Evolutionary conservation across 2,113 vertebrate species (phyloP), one percentile per base, ranked within the genome.

Genomic region (Andinoacara biseriatus): DNA sequence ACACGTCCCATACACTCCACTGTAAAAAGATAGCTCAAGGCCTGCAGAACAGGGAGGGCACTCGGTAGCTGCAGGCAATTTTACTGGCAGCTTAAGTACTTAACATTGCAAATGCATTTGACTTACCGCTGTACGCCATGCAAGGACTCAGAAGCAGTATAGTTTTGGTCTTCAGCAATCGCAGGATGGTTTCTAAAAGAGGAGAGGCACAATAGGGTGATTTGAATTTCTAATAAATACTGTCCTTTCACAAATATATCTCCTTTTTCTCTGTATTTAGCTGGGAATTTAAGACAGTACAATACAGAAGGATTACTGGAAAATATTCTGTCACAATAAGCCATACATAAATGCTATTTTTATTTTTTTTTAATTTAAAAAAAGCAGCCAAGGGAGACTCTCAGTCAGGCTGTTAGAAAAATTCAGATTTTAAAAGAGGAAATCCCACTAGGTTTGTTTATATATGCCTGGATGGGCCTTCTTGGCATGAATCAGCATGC

Each of bases 1-100:
- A 58, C 98, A 99, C 0, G 98, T 99, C 56, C 98, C 98, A 29
- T 98, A 99, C 0, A 99, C 97, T 18, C 98, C 98, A 80, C 97
- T 98, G 93, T 98, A 99, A 95, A 99, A 99, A 0, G 97, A 97
- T 74, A 99, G 93, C 86, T 98, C 97, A 90, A 99, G 92, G 90
- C 98, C 98, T 99, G 89, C 9, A 83, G 54, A 52, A 80, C 29
- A 49, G 76, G 20, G 22, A 82, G 43, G 15, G 54, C 10, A 15
- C 18, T 13, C 5, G 76, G 35, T 75, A 52, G 81, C 77, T 83
- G 58, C 26, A 46, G 62, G 54, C 8, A 46, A 14, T 46, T 69
- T 76, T 2, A 59, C 78, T 18, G 14, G 38, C 79, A 46, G 58
- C 20, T 26, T 20, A 43, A 26, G 31, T 35, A 31, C 78, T 78